Evolutionary conservation across 1,140 invertebrate species (phyloP), one percentile per base, ranked within the genome.

Genomic region (Helicoverpa armigera): DNA sequence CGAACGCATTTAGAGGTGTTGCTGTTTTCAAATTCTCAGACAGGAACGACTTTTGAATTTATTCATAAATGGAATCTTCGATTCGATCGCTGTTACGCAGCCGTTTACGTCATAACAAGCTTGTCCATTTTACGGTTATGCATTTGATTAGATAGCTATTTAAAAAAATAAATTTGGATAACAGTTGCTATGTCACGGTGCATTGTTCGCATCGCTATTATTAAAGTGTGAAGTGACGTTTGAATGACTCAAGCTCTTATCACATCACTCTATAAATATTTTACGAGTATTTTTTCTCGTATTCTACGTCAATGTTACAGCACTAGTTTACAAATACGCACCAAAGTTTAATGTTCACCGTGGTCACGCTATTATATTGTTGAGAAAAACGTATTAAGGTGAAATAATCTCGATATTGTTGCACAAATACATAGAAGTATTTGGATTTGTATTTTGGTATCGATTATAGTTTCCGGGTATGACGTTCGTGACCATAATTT

Each of bases 181-280:
- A 54, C 61, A 12, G 75, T 77, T 54, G 51, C 75, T 56, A 77
- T 67, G 75, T 31, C 58, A 29, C 9, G 43, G 13, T n/a, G 23
- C 48, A 31, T 51, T 51, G 56, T 76, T 51, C 16, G 18, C 61
- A 60, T 60, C 73, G 18, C 23, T 51, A 76, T 53, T 23, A 48
- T 76, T 35, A 51, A 63, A 61, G 58, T 63, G 73, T 76, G 51
- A 79, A 79, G 61, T 79, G 79, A 79, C 80, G 82, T 80, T 53
- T 18, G 73, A 35, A 63, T 85, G 82, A 87, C 54, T 83, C 85
- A 83, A n/a, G 78, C 70, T 72, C 83, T 87, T 87, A 87, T 87
- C 86, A 85, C 79, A 65, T 13, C 23, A 11, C 50, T 31, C 53
- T 67, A 81, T 83, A 81, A 81, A 82, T 80, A 69, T 76, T 80